Base-by-base conservation (phyloP, 2,113 vertebrate species). In the Sceloporus undulatus region DNA sequence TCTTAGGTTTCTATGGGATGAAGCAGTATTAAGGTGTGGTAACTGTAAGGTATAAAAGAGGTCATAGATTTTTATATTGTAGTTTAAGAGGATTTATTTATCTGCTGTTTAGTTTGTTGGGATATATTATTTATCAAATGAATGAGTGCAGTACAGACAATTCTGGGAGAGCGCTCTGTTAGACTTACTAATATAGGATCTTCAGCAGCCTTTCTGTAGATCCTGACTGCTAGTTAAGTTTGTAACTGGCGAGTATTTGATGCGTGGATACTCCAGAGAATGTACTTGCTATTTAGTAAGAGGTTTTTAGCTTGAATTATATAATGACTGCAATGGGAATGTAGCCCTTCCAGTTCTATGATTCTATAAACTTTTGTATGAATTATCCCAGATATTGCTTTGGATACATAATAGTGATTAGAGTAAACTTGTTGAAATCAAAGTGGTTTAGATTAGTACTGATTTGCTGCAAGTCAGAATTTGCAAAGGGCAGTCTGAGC, bases 191-290 rank as follows among this genome's bases (percentile, higher is more conserved):
- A 93, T 95, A 95, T 95, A 96, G 91, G 92, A 94, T 94, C 95
- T 96, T 95, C 93, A 96, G 94, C 95, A 95, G 93, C 94, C 91
- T 94, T 90, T 96, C 93, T 94, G 91, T 94, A 88, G 94, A 89
- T 91, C 92, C 91, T 94, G 91, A 95, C 91, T 92, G 40, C 91
- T 95, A 93, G 76, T 92, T 93, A 93, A 93, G 77, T 93, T 91
- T 93, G 21, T 92, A 92, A 92, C 92, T 0, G 95, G 94, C 95
- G 92, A 95, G 94, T 95, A 93, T 94, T 92, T 88, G 90, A 76
- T 91, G 90, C 90, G 94, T 89, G 93, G 93, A 94, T 93, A 94
- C 93, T 95, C 91, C 93, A 92, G 91, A 94, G 91, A 92, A 93
- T 93, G 94, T 93, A 94, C 93, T 16, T 48, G 11, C 82, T 92